Conservation (phyloP, 2,888 invertebrate genomes). For the Chrysotoxum bicinctum region DNA sequence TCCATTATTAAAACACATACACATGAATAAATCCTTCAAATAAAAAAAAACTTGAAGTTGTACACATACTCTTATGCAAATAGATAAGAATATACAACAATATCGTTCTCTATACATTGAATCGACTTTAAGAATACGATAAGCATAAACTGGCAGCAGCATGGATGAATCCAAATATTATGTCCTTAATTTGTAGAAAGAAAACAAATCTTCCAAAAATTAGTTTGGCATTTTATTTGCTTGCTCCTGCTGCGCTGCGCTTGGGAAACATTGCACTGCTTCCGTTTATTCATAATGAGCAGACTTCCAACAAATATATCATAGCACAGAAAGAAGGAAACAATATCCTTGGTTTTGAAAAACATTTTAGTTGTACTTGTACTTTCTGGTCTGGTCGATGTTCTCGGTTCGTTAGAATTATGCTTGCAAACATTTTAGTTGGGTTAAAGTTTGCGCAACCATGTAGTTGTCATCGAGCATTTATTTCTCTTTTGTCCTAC, state of each 20-base stretch:
- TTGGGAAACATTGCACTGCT: not conserved
- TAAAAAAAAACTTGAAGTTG: conserved; percentile 38
- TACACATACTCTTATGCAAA: not conserved
- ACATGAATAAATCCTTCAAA: conserved; percentile 42
- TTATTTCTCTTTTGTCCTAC: not conserved
- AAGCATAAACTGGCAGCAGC: conserved; percentile 39
- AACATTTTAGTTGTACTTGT: not conserved
- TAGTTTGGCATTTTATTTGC: conserved; percentile 48
- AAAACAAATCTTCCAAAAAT: conserved; percentile 31
- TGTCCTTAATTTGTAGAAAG: conserved; percentile 61
- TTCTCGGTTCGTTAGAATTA: not conserved
- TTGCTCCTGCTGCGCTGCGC: not conserved
- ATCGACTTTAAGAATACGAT: conserved; percentile 12
- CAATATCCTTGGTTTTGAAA: not conserved
- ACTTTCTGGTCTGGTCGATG: not conserved
- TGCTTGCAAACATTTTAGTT: not conserved
- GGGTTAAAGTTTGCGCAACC: not conserved
- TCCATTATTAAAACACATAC: conserved; percentile 39
- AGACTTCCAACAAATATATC: not conserved
- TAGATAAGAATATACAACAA: not conserved
- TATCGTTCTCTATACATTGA: not conserved
- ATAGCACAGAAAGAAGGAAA: not conserved
- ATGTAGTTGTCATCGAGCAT: not conserved
- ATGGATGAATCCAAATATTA: conserved; percentile 16
- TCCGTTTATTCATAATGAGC: not conserved